Conservation (phyloP, 2,888 invertebrate genomes). For the Sphecodes monilicornis region DNA sequence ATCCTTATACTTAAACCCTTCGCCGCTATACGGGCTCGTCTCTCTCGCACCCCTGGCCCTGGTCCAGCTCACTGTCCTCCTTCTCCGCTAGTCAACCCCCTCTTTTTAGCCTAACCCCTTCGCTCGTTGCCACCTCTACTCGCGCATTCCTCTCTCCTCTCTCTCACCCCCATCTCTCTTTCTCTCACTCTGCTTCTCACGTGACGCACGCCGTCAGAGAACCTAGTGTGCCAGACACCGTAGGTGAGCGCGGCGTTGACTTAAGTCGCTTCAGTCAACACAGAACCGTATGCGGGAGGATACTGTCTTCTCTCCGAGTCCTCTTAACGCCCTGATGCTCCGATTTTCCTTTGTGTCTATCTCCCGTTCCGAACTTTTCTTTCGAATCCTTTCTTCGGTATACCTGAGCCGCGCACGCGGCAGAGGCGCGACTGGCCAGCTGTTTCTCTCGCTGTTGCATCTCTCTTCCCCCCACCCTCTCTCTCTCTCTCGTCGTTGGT, state of each 20-base stretch:
- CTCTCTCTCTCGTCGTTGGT: neutral
- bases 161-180: neutral
- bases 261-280: slow-evolving; percentile 73
- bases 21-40: slow-evolving; percentile 56
- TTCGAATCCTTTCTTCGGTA: slow-evolving; percentile 25
- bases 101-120: neutral
- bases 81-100: slow-evolving; percentile 1
- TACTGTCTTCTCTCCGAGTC: slow-evolving; percentile 55
- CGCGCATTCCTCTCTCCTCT: slow-evolving; percentile 16
- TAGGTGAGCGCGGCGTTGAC: slow-evolving; percentile 70
- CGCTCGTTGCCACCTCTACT: neutral
- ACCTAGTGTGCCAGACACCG: slow-evolving; percentile 63
- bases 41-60: slow-evolving; percentile 32
- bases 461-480: no score
- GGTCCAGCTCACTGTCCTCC: neutral
- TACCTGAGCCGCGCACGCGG: neutral
- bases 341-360: slow-evolving; percentile 56
- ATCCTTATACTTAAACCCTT: slow-evolving; percentile 74
- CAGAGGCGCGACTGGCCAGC: neutral
- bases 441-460: neutral
- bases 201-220: slow-evolving; percentile 39
- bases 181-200: slow-evolving; percentile 29
- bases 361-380: slow-evolving; percentile 25
- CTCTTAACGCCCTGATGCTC: slow-evolving; percentile 62
- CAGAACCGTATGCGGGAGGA: slow-evolving; percentile 66